Evolutionary conservation across 2,113 vertebrate species (phyloP), one percentile per base, ranked within the genome.

Genomic region (human): DNA sequence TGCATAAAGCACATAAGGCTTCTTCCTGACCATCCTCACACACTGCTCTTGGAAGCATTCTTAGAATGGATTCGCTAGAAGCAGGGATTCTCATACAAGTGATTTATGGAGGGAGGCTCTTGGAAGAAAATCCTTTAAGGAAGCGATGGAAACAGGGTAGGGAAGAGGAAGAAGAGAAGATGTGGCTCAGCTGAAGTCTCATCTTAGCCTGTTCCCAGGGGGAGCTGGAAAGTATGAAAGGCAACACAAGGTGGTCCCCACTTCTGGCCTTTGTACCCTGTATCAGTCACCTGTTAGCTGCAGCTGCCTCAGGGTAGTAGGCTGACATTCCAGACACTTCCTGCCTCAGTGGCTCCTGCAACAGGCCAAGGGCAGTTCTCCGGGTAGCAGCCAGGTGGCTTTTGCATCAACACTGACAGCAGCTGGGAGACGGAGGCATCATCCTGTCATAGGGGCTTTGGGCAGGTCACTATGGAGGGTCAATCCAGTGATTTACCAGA

Each of bases 131-230:
- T 7, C n/a, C n/a, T 70, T 14, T 12, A 20, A 7, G 2, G 90
- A 80, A 40, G 3, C 5, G 7, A 72, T 55, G 80, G 48, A 76
- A 79, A 11, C 3, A 17, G 32, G 22, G 30, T 0, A 38, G 30
- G 8, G 30, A 17, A 17, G 55, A 86, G 27, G 35, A 55, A 78
- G 84, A 50, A 35, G 17, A 12, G 13, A 13, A 48, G 55, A 32
- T 5, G 16, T 2, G 3, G n/a, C 25, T 84, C 13, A 18, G 48
- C 12, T n/a, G 17, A 40, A 23, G 38, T 43, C 43, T 11, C 52
- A 35, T 4, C 83, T 85, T n/a, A 3, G 11, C 30, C 3, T 11
- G 35, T 12, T 35, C 38, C 66, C 38, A 2, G 0, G 0, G 2
- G 20, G 72, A 7, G 22, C 7, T n/a, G 6, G 6, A 32, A 17